Evolutionary conservation across 2,113 vertebrate species (phyloP), one percentile per base, ranked within the genome.

Genomic region (Oplegnathus fasciatus): DNA sequence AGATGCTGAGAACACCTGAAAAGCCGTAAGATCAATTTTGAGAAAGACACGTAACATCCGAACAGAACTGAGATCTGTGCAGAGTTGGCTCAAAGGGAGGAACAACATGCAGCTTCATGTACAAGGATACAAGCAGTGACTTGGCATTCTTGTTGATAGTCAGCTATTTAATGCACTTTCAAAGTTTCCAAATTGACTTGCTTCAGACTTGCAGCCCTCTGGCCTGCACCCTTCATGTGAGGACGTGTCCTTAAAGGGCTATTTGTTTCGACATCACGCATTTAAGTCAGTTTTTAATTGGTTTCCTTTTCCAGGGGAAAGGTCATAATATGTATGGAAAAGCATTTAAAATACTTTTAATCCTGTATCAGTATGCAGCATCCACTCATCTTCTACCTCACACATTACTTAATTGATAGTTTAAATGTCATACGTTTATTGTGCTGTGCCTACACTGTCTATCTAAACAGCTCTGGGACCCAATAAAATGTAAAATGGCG

Each of bases 401-500:
- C 69, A 34, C 69, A 24, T 22, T 44, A 10, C 34, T 20, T 69
- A 61, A 15, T 20, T 40, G 30, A 72, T 66, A 13, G 30, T 61
- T 66, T 69, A 66, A 78, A 78, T 7, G 4, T 61, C 52, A 65
- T 62, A 17, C 17, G 7, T 58, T 50, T 46, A 60, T 66, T 70
- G 8, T 20, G 14, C 78, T 65, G 10, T 48, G 26, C 34, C 34
- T 54, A 14, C 20, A 57, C 40, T 24, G n/a, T 55, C 52, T 24
- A 24, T 55, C 28, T 72, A 13, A 74, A 62, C 54, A 60, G 81
- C 71, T 66, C 67, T n/a, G 52, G 67, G 84, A 73, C 28, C 5
- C 40, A 48, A 46, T 69, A 68, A 80, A 81, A 82, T 60, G 26
- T 58, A 85, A 83, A 86, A 69, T 68, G 54, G 40, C n/a, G 34